Conservation (phyloP, 2,888 invertebrate species). For the Caenorhabditis uteleia region DNA sequence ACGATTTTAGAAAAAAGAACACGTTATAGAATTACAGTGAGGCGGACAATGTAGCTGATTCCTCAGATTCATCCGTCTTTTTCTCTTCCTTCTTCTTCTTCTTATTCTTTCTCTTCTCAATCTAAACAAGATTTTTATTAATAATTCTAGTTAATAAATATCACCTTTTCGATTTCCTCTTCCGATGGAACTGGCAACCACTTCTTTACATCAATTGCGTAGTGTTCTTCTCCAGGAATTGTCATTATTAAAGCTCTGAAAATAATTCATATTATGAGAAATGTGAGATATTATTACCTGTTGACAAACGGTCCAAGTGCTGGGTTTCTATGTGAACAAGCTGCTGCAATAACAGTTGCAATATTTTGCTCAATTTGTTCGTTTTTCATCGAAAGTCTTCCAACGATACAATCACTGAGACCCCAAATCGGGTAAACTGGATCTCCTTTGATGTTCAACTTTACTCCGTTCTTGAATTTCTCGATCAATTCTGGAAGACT, state of each 20-base stretch:
- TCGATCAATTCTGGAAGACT: slow-evolving; percentile 62
- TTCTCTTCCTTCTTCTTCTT: slow-evolving; percentile 61
- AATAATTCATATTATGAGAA: neutral
- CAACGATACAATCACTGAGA: slow-evolving; percentile 61
- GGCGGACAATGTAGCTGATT: too few relatives aligned
- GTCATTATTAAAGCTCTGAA: slow-evolving; percentile 59
- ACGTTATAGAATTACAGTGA: too few relatives aligned
- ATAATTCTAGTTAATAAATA: neutral
- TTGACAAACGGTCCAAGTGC: slow-evolving; percentile 68
- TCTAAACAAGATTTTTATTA: slow-evolving; percentile 16
- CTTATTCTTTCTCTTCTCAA: slow-evolving; percentile 58
- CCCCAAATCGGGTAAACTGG: slow-evolving; percentile 66
- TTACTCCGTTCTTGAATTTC: slow-evolving; percentile 64
- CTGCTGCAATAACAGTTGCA: slow-evolving; percentile 52
- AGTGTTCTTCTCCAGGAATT: slow-evolving; percentile 56
- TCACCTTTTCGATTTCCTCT: slow-evolving; percentile 64
- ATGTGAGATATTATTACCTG: slow-evolving; percentile 26
- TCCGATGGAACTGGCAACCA: slow-evolving; percentile 64
- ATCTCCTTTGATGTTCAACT: slow-evolving; percentile 58
- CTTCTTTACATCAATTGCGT: slow-evolving; percentile 57
- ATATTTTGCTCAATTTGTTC: slow-evolving; percentile 65
- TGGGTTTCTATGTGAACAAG: slow-evolving; percentile 62
- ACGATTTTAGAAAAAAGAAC: too few relatives aligned
- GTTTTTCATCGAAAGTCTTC: slow-evolving; percentile 60
- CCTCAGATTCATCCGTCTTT: slow-evolving; percentile 38